Conservation (phyloP, 2,888 invertebrate genomes). For the Timema cristinae region DNA sequence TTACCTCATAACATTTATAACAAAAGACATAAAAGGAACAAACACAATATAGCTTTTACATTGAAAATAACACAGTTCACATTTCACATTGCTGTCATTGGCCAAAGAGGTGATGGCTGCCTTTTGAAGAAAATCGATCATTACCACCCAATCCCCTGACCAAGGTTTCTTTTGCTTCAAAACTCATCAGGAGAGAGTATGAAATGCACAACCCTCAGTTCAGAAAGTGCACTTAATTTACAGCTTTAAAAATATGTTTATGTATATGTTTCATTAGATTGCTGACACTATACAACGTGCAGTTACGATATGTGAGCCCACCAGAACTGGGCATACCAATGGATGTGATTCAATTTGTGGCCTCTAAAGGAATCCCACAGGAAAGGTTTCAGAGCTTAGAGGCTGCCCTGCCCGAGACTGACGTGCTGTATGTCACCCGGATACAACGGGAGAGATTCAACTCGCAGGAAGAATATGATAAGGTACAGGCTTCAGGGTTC, state of each 20-base stretch:
- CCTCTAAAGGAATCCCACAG: slow-evolving; percentile 74
- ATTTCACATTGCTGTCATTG: too few relatives aligned
- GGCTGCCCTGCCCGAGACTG: slow-evolving; percentile 85
- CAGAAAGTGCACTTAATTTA: background rate
- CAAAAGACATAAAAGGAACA: too few relatives aligned
- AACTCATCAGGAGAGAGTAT: too few relatives aligned
- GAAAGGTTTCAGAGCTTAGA: slow-evolving; percentile 69
- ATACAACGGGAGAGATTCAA: slow-evolving; percentile 93
- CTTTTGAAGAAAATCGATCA: too few relatives aligned
- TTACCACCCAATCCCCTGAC: too few relatives aligned
- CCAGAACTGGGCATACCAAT: slow-evolving; percentile 85
- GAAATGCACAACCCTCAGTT: background rate
- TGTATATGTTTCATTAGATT: slow-evolving; percentile 48
- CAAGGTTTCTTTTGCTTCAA: too few relatives aligned
- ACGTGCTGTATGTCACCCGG: slow-evolving; percentile 97
- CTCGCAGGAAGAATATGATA: slow-evolving; percentile 77
- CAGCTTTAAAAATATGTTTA: background rate
- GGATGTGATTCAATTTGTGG: slow-evolving; percentile 74
- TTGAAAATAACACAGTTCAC: too few relatives aligned
- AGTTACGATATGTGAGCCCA: slow-evolving; percentile 88
- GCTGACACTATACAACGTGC: slow-evolving; percentile 90
- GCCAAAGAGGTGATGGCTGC: too few relatives aligned
- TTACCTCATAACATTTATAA: too few relatives aligned
- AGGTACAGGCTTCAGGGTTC: slow-evolving; percentile 80
- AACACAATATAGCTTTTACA: too few relatives aligned